A percentile compares a stretch with the other conserved stretches of the same genome.
phyloP scores from a whole-genome alignment of 2,113 vertebrate species.

The Zapus hudsonius region DNA sequence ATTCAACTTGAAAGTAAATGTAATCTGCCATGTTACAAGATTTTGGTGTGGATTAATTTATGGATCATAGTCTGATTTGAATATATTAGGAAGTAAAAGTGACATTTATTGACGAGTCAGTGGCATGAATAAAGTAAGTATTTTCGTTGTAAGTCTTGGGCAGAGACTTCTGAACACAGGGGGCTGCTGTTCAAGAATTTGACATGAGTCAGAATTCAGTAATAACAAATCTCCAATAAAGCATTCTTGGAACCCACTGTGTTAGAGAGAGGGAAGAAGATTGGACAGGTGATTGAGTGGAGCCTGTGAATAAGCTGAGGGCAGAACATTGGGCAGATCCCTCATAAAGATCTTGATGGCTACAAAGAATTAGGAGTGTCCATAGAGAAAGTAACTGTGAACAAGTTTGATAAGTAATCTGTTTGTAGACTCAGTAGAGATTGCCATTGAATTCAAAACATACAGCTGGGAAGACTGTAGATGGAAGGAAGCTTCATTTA shows the following conservation, averaged over 20 bases:
- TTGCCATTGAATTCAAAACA: neutral
- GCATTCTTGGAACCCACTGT: neutral
- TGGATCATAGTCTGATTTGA: neutral
- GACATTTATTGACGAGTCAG: neutral
- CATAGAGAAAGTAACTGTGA: neutral
- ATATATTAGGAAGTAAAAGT: neutral
- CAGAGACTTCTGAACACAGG: neutral
- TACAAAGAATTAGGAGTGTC: neutral
- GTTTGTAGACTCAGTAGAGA: neutral
- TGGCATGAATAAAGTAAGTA: neutral
- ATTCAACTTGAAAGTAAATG: slow-evolving; percentile 21
- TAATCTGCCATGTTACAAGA: neutral
- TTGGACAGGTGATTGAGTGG: neutral
- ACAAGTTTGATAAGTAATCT: neutral
- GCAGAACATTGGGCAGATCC: neutral
- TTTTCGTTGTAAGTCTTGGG: neutral
- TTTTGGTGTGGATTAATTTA: neutral
- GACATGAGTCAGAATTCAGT: neutral
- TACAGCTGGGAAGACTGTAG: neutral
- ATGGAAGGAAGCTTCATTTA: neutral
- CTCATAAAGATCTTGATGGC: neutral
- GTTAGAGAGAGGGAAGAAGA: neutral
- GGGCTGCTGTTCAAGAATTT: neutral
- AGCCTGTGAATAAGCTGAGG: neutral
- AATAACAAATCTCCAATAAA: neutral